phyloP scores from a whole-genome alignment of 1,140 invertebrate genomes.

The Scaptomyza hsui region DNA sequence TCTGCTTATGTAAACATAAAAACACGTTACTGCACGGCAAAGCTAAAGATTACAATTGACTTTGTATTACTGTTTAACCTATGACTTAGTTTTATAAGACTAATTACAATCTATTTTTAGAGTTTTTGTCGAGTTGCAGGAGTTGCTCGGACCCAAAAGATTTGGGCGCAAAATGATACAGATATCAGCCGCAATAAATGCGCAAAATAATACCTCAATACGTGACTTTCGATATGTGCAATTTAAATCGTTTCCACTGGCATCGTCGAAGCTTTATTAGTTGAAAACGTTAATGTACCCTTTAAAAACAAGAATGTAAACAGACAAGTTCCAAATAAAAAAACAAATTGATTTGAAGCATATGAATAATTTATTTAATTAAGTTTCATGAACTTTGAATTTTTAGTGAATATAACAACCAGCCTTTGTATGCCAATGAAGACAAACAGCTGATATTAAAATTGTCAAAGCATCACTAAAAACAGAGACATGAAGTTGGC shows the following conservation, averaged over 20 bases:
- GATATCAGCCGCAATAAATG: constrained; percentile 9
- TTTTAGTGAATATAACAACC: neutral
- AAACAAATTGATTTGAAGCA: neutral
- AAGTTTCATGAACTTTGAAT: neutral
- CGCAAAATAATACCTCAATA: constrained; percentile 14
- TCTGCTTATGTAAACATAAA: constrained; percentile 78
- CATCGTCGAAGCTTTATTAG: neutral
- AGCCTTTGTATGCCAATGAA: neutral
- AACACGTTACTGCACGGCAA: constrained; percentile 52
- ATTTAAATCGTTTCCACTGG: neutral
- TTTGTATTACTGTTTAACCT: constrained; percentile 40
- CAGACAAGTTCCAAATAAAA: neutral
- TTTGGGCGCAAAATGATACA: constrained; percentile 40
- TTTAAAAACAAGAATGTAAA: neutral
- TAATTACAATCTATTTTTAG: constrained; percentile 39
- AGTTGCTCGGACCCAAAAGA: constrained; percentile 27
- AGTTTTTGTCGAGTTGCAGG: constrained; percentile 17
- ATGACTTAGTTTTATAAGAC: constrained; percentile 43
- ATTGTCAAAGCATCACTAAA: constrained; percentile 20
- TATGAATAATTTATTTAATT: neutral
- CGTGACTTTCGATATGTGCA: neutral
- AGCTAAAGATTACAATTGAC: constrained; percentile 24
- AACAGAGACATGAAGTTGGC: constrained; percentile 37
- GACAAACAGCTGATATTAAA: constrained; percentile 27
- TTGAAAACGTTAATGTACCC: neutral